A percentile compares a stretch with the other conserved stretches of the same genome.
These are phyloP conservation scores for Drosophila nr. fundita DNA, from an alignment of 2,888 invertebrate species.

Conservation along the genomic window DNA sequence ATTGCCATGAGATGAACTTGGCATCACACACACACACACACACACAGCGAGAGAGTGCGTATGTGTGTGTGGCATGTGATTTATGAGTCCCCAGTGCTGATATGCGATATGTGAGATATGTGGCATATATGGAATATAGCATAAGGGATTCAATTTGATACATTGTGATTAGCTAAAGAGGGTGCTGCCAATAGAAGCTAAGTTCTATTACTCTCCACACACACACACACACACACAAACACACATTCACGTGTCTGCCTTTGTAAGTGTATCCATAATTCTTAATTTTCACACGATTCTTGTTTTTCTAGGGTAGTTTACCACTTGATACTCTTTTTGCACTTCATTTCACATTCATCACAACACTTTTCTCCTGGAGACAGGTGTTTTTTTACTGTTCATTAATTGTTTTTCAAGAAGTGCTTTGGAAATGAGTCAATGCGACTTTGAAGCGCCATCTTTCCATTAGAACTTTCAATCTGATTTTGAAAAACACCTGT, in stretches of 20 bases:
- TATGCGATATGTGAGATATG: conserved; percentile 58
- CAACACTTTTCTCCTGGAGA: not conserved
- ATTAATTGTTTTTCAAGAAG: not conserved
- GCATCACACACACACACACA: not conserved
- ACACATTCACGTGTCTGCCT: not conserved
- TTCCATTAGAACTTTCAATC: not conserved
- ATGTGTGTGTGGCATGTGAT: conserved; percentile 61
- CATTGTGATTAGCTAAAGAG: conserved; percentile 54
- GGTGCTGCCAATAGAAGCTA: conserved; percentile 40
- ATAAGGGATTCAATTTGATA: conserved; percentile 45
- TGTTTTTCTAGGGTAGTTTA: conserved; percentile 10
- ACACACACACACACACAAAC: conserved; percentile 8
- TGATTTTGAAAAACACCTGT: not conserved
- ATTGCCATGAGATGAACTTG: conserved; percentile 74
- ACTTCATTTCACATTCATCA: not conserved
- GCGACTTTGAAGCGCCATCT: not conserved
- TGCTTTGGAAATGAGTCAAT: not conserved
- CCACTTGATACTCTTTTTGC: not conserved
- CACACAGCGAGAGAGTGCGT: not conserved
- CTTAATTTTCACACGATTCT: conserved; percentile 7
- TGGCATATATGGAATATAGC: conserved; percentile 20
- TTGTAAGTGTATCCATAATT: conserved; percentile 9
- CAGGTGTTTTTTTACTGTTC: not conserved
- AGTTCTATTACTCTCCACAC: conserved; percentile 10
- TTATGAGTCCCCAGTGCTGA: conserved; percentile 74